Evolutionary conservation across 2,888 invertebrate genomes (phyloP).

Genomic region (Neoascia interrupta): DNA sequence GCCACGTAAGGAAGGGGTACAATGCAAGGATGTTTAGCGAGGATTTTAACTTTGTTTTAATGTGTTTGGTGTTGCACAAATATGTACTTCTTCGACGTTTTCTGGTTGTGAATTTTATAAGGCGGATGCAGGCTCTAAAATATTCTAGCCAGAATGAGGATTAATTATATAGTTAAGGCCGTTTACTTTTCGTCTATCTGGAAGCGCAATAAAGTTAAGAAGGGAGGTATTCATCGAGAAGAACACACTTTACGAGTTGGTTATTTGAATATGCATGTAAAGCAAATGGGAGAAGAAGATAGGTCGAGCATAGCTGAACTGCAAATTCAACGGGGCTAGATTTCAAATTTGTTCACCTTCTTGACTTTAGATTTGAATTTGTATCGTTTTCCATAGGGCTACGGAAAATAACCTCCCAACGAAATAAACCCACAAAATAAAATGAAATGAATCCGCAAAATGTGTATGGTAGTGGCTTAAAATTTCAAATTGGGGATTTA

Average conservation of each 20-base stretch:
- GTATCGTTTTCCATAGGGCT: conserved; percentile 1
- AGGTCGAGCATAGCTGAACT: too few relatives aligned
- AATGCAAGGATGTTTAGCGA: conserved; percentile 17
- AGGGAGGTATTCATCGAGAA: background rate
- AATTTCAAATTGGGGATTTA: too few relatives aligned
- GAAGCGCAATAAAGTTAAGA: background rate
- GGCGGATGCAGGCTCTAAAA: too few relatives aligned
- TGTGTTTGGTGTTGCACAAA: background rate
- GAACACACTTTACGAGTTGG: background rate
- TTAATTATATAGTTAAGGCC: too few relatives aligned
- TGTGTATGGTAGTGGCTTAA: too few relatives aligned
- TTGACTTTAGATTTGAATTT: conserved; percentile 27
- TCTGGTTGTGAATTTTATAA: too few relatives aligned
- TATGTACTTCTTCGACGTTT: background rate
- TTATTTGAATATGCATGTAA: background rate
- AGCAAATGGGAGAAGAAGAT: background rate
- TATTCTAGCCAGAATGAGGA: too few relatives aligned
- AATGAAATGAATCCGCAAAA: too few relatives aligned
- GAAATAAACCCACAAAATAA: too few relatives aligned
- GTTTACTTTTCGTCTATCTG: background rate
- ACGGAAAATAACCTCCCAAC: too few relatives aligned
- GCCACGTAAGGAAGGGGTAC: background rate
- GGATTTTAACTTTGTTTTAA: conserved; percentile 31
- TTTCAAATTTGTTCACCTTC: conserved; percentile 13
- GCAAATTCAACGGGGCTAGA: too few relatives aligned